These are phyloP conservation scores for Phyllotis vaccarum DNA, from an alignment of 2,797 vertebrate genomes.

Conservation along the genomic window DNA sequence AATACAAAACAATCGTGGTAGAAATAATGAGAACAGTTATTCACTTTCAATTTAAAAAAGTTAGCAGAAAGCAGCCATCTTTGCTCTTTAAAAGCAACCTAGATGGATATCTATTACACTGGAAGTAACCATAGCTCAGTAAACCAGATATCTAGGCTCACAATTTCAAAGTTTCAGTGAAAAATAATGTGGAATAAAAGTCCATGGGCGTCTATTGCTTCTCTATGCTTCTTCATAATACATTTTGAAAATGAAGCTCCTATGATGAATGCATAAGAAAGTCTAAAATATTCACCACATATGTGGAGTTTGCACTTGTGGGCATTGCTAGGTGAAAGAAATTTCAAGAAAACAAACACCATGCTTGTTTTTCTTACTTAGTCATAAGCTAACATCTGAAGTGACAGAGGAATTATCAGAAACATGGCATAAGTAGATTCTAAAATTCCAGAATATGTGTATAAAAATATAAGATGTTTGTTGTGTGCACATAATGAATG, in stretches of 20 bases:
- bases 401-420: background rate
- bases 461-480: background rate
- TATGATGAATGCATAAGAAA: background rate
- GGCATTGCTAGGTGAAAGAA: background rate
- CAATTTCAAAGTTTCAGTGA: background rate
- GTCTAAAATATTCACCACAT: background rate
- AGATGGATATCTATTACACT: background rate
- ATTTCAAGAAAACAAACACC: background rate
- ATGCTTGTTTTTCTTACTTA: background rate
- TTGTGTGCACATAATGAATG: background rate
- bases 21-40: background rate
- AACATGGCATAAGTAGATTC: background rate
- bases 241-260: slow-evolving; percentile 1
- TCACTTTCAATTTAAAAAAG: background rate
- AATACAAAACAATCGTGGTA: background rate
- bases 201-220: background rate
- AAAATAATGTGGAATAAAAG: background rate
- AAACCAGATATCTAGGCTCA: background rate
- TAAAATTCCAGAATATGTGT: background rate
- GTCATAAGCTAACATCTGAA: background rate
- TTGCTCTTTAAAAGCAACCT: background rate
- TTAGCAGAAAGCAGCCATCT: background rate
- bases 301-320: background rate
- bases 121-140: background rate
- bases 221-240: background rate